Conservation (phyloP, 2,888 invertebrate species). For the Ecliptopera silaceata region DNA sequence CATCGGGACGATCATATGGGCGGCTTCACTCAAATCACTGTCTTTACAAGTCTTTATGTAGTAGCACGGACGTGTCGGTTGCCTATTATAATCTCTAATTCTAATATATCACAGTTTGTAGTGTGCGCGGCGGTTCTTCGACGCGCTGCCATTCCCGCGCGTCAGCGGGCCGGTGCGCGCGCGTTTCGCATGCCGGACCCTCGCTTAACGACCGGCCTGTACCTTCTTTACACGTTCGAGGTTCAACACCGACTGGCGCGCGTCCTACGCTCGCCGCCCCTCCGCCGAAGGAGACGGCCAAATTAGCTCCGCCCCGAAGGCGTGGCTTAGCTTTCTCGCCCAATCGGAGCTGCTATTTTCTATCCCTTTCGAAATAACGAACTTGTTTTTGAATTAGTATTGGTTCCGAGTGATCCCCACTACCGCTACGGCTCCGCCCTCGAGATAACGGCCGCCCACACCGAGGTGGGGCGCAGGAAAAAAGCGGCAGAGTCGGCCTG, state of each 20-base stretch:
- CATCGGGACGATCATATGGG: slow-evolving; percentile 83
- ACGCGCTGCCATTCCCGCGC: slow-evolving; percentile 77
- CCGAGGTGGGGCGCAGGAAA: slow-evolving; percentile 67
- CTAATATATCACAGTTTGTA: slow-evolving; percentile 76
- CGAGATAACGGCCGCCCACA: slow-evolving; percentile 54
- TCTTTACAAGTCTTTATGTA: slow-evolving; percentile 75
- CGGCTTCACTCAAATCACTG: slow-evolving; percentile 81
- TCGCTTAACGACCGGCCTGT: slow-evolving; percentile 62
- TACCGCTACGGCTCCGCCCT: slow-evolving; percentile 48
- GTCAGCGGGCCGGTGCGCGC: slow-evolving; percentile 72
- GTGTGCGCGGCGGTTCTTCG: slow-evolving; percentile 75
- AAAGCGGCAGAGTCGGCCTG: slow-evolving; percentile 76
- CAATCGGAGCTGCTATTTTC: slow-evolving; percentile 64
- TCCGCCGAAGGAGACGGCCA: slow-evolving; percentile 77
- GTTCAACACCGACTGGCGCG: slow-evolving; percentile 79
- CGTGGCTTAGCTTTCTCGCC: slow-evolving; percentile 50
- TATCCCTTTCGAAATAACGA: slow-evolving; percentile 65
- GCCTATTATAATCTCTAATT: slow-evolving; percentile 58
- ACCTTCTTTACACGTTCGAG: slow-evolving; percentile 71
- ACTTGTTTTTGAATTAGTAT: slow-evolving; percentile 47
- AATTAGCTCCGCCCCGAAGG: slow-evolving; percentile 64
- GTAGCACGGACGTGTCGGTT: slow-evolving; percentile 66
- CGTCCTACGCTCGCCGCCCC: slow-evolving; percentile 75
- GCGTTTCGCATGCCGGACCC: slow-evolving; percentile 70
- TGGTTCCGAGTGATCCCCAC: slow-evolving; percentile 66